Evolutionary conservation across 2,888 invertebrate species (phyloP), one percentile per base, ranked within the genome.

Genomic region (Amphipyra berbera): DNA sequence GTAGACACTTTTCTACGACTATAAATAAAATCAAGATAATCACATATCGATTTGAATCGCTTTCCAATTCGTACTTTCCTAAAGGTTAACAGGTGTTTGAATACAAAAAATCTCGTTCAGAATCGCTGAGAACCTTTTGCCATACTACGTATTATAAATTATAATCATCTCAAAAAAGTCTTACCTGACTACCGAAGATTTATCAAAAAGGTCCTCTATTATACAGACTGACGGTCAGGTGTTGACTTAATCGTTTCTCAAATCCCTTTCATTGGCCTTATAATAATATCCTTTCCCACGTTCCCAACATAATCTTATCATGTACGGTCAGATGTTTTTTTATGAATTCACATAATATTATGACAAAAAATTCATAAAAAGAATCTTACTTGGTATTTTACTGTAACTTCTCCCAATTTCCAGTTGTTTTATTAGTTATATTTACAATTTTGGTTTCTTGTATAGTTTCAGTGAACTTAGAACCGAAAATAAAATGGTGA

Each of bases 211-310:
- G 78, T 73, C 59, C 73, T 73, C 73, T 80, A 48, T 82, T 82
- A 79, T 79, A 73, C 77, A 70, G 79, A 76, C 79, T 65, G 68
- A 73, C 79, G 86, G 87, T 89, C 89, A 90, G 91, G 90, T 90
- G 91, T 86, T 83, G 84, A 86, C 85, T 88, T 87, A 87, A 90
- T 89, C 84, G 84, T 71, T 69, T 79, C 68, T 50, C 42, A 78
- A 72, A 67, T 74, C 73, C 66, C 81, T 83, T 85, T 86, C 85
- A 85, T 75, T 78, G 76, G 76, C 78, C 78, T 79, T 68, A 76
- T 77, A 78, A 78, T 78, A 78, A 84, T 79, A 77, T 82, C 66
- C 74, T 83, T 93, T 92, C 93, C 89, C 93, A 94, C 93, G 92
- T 67, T 84, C 75, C 65, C 73, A 78, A 79, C 78, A 73, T 71